These are phyloP conservation scores for Macrobrachium rosenbergii DNA, from an alignment of 1,140 invertebrate species.

Conservation along the genomic window DNA sequence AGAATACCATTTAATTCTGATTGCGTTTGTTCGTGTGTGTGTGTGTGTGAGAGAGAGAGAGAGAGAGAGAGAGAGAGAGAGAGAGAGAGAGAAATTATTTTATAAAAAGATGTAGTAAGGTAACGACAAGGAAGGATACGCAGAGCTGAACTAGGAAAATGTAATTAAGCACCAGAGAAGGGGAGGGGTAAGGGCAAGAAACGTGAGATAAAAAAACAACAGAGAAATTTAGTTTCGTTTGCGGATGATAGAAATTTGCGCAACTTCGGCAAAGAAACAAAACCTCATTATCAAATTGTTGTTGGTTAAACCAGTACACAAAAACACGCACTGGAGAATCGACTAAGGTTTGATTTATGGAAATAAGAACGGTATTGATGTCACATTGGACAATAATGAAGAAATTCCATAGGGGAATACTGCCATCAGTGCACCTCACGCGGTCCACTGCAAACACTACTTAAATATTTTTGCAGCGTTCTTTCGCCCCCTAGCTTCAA, in stretches of 20 bases:
- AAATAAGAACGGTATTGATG: background rate
- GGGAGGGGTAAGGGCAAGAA: too few relatives aligned
- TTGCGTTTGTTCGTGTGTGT: conserved; percentile 1
- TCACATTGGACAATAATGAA: background rate
- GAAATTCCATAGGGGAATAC: too few relatives aligned
- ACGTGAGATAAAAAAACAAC: too few relatives aligned
- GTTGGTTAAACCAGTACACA: too few relatives aligned
- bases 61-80: conserved; percentile 31
- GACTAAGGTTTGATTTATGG: too few relatives aligned
- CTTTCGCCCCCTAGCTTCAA: conserved; percentile 1
- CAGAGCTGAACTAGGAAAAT: background rate
- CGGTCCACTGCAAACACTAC: background rate
- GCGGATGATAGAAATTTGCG: too few relatives aligned
- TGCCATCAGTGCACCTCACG: background rate
- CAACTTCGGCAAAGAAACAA: too few relatives aligned
- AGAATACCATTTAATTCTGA: background rate
- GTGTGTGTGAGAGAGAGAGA: conserved; percentile 16
- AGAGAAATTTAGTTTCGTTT: too few relatives aligned
- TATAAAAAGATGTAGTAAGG: background rate
- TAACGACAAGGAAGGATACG: background rate
- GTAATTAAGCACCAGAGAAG: background rate
- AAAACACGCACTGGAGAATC: too few relatives aligned
- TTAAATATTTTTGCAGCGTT: background rate
- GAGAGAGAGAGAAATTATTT: conserved; percentile 16
- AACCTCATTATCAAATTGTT: too few relatives aligned